Percentiles rank a stretch among this genome's conserved stretches.
Conservation (phyloP, 2,888 invertebrate genomes). For the Gnatocerus cornutus region DNA sequence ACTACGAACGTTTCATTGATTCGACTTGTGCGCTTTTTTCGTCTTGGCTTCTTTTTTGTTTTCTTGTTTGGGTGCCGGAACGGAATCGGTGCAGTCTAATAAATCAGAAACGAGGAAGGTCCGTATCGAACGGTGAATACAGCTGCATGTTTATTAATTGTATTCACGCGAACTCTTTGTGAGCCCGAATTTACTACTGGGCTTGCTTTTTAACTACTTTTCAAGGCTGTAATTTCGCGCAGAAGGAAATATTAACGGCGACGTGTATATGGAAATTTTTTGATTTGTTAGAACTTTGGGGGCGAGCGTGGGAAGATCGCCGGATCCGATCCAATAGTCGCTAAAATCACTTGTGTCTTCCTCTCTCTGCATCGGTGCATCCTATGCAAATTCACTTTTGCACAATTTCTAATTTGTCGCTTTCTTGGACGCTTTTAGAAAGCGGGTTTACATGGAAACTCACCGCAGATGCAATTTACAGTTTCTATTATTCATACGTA, state of each 20-base stretch:
- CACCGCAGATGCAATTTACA: conserved; percentile 38
- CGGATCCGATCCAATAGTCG: conserved; percentile 69
- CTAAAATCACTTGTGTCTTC: conserved; percentile 63
- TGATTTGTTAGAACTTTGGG: background rate
- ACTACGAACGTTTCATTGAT: conserved; percentile 16
- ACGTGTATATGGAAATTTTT: conserved; percentile 1
- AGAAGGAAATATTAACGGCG: background rate
- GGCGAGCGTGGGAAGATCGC: conserved; percentile 66
- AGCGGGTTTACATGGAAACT: conserved; percentile 34
- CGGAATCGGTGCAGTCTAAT: conserved; percentile 67
- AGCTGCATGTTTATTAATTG: conserved; percentile 67
- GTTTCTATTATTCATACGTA: conserved; percentile 43
- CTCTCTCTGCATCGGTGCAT: conserved; percentile 31
- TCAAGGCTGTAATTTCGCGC: conserved; percentile 36
- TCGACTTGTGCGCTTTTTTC: conserved; percentile 22
- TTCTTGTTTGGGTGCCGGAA: conserved; percentile 51
- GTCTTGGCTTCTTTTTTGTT: conserved; percentile 56
- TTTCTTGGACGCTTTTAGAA: conserved; percentile 32
- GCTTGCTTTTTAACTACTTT: conserved; percentile 45
- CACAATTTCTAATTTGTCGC: conserved; percentile 40
- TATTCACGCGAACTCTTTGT: conserved; percentile 64
- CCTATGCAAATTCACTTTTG: conserved; percentile 31
- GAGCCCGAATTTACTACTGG: conserved; percentile 43
- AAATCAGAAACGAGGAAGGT: conserved; percentile 64
- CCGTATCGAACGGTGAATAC: conserved; percentile 65